Base-by-base conservation (phyloP, 2,797 vertebrate genomes). In the Xiphophorus birchmanni region DNA sequence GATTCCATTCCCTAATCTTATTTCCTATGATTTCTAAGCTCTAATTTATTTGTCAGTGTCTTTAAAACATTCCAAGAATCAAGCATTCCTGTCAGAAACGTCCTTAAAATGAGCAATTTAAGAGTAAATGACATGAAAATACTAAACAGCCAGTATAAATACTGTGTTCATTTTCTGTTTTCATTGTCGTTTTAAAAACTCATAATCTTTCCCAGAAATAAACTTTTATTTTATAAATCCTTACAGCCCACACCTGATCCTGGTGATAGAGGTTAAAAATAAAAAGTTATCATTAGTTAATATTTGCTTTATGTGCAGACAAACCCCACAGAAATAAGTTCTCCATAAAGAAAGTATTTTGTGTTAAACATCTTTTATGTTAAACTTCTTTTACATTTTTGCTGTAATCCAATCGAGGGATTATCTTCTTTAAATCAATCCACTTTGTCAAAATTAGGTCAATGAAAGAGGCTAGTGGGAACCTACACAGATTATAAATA, bases 1-100 rank as follows among this genome's bases (percentile, higher is more conserved):
- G 48, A 63, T 77, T 78, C 42, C 42, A 13, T 83, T 79, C 74
- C 50, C 6, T 69, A 13, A 13, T 9, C 4, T n/a, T 76, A 60
- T 80, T 78, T 77, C 54, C 75, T 75, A 29, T 74, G 37, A 13
- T 13, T 18, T 37, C 23, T 69, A 47, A 44, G 37, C 26, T 72
- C 37, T 54, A 54, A 12, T 50, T 77, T 54, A 48, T 15, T 26
- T 74, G 26, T 63, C 13, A 37, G 2, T 54, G 2, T 56, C 44
- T 63, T 13, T 40, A 73, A 4, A 5, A 52, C 44, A 74, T 74
- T 73, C 75, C 1, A 18, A 23, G 35, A 48, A 23, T 23, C 4
- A 69, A 13, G 42, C 6, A 1, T 7, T 78, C 18, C 2, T 78
- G 67, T 76, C 18, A 73, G 44, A 21, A 58, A 79, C 37, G 50